Evolutionary conservation across 1,140 invertebrate genomes (phyloP).

Genomic region (Holotrichia oblita): DNA sequence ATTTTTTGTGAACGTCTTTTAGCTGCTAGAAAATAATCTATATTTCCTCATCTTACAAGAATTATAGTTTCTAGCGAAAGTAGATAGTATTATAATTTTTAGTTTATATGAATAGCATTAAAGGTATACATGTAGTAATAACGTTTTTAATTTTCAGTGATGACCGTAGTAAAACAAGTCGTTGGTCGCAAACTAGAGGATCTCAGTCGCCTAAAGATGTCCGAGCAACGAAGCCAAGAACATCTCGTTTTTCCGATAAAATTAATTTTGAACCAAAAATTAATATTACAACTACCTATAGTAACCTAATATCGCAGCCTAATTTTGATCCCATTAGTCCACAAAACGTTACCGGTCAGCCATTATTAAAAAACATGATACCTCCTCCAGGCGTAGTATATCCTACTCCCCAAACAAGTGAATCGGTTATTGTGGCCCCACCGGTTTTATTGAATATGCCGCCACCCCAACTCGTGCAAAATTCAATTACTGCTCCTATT

Average conservation of each 20-base stretch:
- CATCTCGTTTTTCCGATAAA: slow-evolving; percentile 53
- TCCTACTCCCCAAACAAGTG: slow-evolving; percentile 45
- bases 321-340: slow-evolving; percentile 46
- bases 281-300: slow-evolving; percentile 55
- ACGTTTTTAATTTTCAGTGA: slow-evolving; percentile 48
- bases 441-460: slow-evolving; percentile 61
- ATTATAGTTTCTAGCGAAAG: too few species aligned
- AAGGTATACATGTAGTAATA: neutral
- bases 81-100: too few species aligned
- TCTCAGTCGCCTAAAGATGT: slow-evolving; percentile 52
- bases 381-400: slow-evolving; percentile 45
- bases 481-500: slow-evolving; percentile 45
- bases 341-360: slow-evolving; percentile 53
- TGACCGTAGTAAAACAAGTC: slow-evolving; percentile 56
- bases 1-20: too few species aligned
- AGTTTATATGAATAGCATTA: too few species aligned
- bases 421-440: slow-evolving; percentile 52
- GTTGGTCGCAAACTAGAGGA: slow-evolving; percentile 47
- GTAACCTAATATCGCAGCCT: slow-evolving; percentile 46
- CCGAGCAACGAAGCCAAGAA: slow-evolving; percentile 46
- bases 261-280: slow-evolving; percentile 57
- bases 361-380: slow-evolving; percentile 52
- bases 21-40: too few species aligned
- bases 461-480: slow-evolving; percentile 56
- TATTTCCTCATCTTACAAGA: too few species aligned